phyloP scores from a whole-genome alignment of 2,113 vertebrate species.

The Oenanthe oenanthe region DNA sequence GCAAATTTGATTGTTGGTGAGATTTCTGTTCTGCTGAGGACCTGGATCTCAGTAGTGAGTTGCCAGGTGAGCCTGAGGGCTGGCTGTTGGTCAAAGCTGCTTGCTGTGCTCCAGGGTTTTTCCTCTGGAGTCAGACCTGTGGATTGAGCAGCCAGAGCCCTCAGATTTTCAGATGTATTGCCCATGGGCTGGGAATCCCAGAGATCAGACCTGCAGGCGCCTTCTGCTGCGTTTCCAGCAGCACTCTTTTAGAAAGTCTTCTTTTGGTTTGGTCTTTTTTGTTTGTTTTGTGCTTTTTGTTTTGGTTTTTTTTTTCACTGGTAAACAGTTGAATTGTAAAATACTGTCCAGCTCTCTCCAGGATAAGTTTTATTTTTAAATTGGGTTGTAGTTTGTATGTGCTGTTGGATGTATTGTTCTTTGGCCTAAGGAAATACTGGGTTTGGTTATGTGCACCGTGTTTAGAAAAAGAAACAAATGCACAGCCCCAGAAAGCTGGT shows the following conservation, averaged over 20 bases:
- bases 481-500: neutral
- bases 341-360: neutral
- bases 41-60: neutral
- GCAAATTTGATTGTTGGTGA: neutral
- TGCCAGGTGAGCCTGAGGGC: neutral
- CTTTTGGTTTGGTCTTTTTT: neutral
- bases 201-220: neutral
- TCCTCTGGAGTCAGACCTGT: neutral
- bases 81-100: neutral
- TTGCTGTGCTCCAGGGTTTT: neutral
- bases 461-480: neutral
- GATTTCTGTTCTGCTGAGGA: neutral
- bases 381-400: neutral
- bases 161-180: neutral
- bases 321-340: neutral
- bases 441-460: neutral
- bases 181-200: rapidly evolving
- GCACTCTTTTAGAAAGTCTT: neutral
- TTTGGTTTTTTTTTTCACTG: neutral
- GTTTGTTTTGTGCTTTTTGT: neutral
- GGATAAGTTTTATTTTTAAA: neutral
- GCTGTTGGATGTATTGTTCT: neutral
- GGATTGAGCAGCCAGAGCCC: neutral
- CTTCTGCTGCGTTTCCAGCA: neutral
- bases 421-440: neutral